Evolutionary conservation across 2,888 invertebrate genomes (phyloP).

Genomic region (Charanyca ferruginea): DNA sequence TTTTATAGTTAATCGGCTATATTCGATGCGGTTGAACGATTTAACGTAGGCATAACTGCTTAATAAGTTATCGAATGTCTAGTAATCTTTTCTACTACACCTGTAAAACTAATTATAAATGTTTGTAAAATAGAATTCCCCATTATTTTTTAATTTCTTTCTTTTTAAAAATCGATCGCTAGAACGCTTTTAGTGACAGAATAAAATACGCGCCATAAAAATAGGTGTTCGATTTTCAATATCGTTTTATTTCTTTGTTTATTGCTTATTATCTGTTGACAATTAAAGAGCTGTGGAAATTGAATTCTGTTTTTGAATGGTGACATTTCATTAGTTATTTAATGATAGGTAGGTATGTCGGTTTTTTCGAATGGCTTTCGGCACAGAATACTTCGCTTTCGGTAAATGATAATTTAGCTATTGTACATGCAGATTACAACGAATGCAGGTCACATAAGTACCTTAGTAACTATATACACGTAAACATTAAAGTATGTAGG

Average conservation of each 20-base stretch:
- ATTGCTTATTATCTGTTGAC: conserved; percentile 45
- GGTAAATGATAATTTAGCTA: no score
- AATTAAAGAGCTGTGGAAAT: conserved; percentile 39
- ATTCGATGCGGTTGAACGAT: conserved; percentile 58
- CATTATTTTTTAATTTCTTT: conserved; percentile 42
- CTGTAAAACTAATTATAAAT: conserved; percentile 45
- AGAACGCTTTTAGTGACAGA: conserved; percentile 36
- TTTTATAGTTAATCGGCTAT: conserved; percentile 70
- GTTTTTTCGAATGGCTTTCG: not conserved
- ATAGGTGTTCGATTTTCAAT: conserved; percentile 49
- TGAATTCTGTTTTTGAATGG: conserved; percentile 46
- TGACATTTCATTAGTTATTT: conserved; percentile 6
- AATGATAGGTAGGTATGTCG: not conserved
- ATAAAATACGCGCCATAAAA: conserved; percentile 42
- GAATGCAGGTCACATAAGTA: no score
- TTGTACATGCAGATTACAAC: no score
- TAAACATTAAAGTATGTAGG: no score
- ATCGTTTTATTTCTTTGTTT: conserved; percentile 38
- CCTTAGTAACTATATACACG: no score
- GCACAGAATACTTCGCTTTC: no score
- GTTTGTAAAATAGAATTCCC: conserved; percentile 30
- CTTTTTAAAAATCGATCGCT: conserved; percentile 64
- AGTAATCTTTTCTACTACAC: conserved; percentile 57
- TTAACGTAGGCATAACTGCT: conserved; percentile 66
- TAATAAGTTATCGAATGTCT: conserved; percentile 67